A percentile compares a stretch with the other conserved stretches of the same genome.
These are phyloP conservation scores for Meliscaeva auricollis DNA, from an alignment of 2,888 invertebrate genomes.

Conservation along the genomic window DNA sequence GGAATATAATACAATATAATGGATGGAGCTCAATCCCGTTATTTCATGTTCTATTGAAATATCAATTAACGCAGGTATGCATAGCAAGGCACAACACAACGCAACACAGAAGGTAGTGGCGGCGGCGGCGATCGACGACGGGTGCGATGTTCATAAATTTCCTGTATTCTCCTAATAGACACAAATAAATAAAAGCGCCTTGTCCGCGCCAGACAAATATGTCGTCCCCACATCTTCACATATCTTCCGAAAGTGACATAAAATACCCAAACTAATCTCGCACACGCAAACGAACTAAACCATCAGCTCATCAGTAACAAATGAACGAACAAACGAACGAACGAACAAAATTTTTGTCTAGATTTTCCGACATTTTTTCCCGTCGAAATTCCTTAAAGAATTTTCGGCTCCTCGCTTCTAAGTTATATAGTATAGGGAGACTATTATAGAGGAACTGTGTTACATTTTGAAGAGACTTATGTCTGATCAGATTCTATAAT, in stretches of 20 bases:
- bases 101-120: neutral
- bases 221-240: constrained; percentile 55
- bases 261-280: constrained; percentile 52
- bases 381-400: constrained; percentile 58
- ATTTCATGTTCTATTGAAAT: constrained; percentile 48
- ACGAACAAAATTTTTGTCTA: constrained; percentile 49
- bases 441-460: constrained; percentile 22
- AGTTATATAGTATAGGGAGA: too few relatives aligned
- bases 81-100: neutral
- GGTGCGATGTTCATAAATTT: constrained; percentile 56
- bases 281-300: constrained; percentile 22
- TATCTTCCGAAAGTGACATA: constrained; percentile 52
- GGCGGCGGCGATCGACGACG: constrained; percentile 1
- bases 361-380: constrained; percentile 43
- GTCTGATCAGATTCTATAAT: constrained; percentile 75
- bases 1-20: neutral
- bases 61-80: constrained; percentile 69
- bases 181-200: constrained; percentile 62
- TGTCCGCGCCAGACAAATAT: constrained; percentile 63
- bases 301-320: neutral
- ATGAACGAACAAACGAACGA: too few relatives aligned
- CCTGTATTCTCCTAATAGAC: constrained; percentile 52
- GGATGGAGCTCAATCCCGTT: neutral
- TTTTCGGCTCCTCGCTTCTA: constrained; percentile 31
- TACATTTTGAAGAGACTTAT: constrained; percentile 50